phyloP scores from a whole-genome alignment of 92 coral and sea anemone genomes.

The Bergia sp. region DNA sequence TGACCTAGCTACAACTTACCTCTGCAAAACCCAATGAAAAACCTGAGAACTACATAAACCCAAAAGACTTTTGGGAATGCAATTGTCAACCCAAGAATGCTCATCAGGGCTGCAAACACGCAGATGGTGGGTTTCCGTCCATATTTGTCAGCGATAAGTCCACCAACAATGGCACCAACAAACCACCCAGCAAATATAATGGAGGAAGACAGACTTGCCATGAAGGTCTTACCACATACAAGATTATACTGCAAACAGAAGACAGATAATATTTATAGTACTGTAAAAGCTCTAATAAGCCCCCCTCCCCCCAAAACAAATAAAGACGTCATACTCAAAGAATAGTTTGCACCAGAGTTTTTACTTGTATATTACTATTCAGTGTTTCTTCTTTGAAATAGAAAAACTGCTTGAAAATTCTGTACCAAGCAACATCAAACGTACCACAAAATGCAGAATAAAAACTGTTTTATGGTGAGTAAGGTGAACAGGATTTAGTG shows the following conservation, averaged over 20 bases:
- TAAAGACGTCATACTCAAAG: too few species aligned
- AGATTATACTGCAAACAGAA: constrained; percentile 61
- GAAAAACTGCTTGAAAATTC: too few species aligned
- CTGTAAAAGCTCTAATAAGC: too few species aligned
- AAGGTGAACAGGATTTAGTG: too few species aligned
- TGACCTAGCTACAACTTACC: constrained; percentile 46
- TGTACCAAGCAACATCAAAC: too few species aligned
- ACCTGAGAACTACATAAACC: constrained; percentile 60
- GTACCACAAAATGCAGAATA: too few species aligned
- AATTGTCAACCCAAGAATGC: constrained; percentile 56
- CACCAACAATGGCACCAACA: constrained; percentile 61
- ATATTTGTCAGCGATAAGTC: constrained; percentile 72
- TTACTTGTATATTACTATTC: too few species aligned
- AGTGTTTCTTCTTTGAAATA: too few species aligned
- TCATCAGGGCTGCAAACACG: constrained; percentile 59
- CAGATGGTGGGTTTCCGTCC: constrained; percentile 69
- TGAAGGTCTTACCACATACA: constrained; percentile 68
- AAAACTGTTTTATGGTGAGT: too few species aligned
- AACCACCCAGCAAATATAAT: constrained; percentile 68
- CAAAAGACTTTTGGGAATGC: constrained; percentile 65
- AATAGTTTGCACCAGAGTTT: too few species aligned
- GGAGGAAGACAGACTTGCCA: constrained; percentile 59
- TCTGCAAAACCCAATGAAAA: constrained; percentile 64
- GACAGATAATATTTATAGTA: background rate
- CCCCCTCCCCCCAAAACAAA: too few species aligned